Base-by-base conservation (phyloP, 2,888 invertebrate species). In the Isotomurus palustris region DNA sequence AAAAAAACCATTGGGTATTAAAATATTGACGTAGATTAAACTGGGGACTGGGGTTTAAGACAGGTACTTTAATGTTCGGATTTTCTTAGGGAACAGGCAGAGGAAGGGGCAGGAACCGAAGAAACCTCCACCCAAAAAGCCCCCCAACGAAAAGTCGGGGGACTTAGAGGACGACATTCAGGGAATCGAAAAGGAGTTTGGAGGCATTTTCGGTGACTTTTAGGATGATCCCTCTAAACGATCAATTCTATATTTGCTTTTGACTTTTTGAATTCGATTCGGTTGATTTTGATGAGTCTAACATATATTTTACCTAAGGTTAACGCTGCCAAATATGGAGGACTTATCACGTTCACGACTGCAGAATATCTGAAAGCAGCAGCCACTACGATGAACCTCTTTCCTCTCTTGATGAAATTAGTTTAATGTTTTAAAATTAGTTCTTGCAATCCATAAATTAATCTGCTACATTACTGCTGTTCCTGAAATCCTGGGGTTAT, bases 131-230 rank as follows among this genome's bases (percentile, higher is more conserved):
- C 53, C 58, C 28, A 60, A 58, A 10, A 56, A 61, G 32, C 66
- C 66, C 1, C 49, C 64, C 12, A 56, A 66, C 5, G 66, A 69
- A 51, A 69, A 69, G 52, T 56, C 67, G 8, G 69, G 69, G 2
- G 61, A 67, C 49, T 56, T 69, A 17, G 69, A 69, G 25, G 69
- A 67, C 21, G 69, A 69, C 43, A 69, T 69, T 40, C 28, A 38
- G 22, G 54, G 58, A n/a, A 69, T 69, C 32, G 64, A 69, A 44
- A 38, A 52, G 22, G 69, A 69, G 41, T 69, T 67, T 52, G 69
- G 68, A 3, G 56, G 53, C 22, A 24, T 53, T 43, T 54, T 61
- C 41, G 53, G 54, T 61, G 48, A 53, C 22, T 41, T 50, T 8
- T 19, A 24, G 14, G 8, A 32, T 32, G 8, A 32, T 32, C 8